Evolutionary conservation across 2,888 invertebrate genomes (phyloP), one percentile per base, ranked within the genome.

Genomic region (Phyllotreta striolata): DNA sequence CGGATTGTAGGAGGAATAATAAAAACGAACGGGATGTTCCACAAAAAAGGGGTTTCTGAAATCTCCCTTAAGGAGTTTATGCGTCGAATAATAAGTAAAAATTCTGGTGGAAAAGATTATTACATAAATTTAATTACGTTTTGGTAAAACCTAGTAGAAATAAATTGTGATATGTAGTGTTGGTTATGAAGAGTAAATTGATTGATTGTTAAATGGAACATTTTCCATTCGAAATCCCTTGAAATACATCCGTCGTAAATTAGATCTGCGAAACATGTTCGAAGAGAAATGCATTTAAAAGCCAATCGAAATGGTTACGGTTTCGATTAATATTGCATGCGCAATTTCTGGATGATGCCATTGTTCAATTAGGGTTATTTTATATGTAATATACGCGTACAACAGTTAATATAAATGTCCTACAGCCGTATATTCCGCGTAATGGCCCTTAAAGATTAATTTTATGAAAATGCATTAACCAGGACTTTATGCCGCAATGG

Each of bases 391-490:
- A 34, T 46, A 46, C 47, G 56, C 56, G 9, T 56, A 46, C 7
- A 46, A 56, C 56, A 56, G 56, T 37, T 56, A 38, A 56, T 52
- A 52, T 52, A 52, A 24, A 52, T 38, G 39, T 52, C 9, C 56
- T 34, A 56, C 56, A 46, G 46, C 44, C 38, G 24, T 46, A 47
- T 39, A 57, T 57, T 39, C 34, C 38, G 12, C 10, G 46, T 47
- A 47, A 47, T 47, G 46, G 44, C 37, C 39, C 37, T 57, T 57
- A 37, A 46, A 57, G 47, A 46, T 47, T 57, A 46, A 44, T 44
- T 44, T 56, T 56, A 56, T 56, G 46, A 56, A 56, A 37, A 56
- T 44, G 14, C 38, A 57, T 57, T 39, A 57, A 57, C 46, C 13
- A 34, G 39, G 39, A 38, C 49, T 49, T 24, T 24, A 24, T 24